Evolutionary conservation across 2,888 invertebrate genomes (phyloP).

Genomic region (Microchrysa polita): DNA sequence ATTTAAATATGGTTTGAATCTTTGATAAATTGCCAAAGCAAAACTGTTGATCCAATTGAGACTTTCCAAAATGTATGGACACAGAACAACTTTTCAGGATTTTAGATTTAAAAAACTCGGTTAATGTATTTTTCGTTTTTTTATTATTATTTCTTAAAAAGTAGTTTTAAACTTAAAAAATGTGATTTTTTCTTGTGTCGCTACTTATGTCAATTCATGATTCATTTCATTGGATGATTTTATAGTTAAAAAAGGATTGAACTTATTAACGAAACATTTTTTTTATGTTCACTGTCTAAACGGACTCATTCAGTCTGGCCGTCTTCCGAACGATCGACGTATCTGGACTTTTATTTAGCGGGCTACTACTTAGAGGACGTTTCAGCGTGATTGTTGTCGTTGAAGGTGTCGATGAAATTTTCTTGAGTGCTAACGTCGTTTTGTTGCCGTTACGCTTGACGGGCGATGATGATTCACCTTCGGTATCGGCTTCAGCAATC

Average conservation of each 20-base stretch:
- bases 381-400: conserved; percentile 27
- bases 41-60: too few species aligned
- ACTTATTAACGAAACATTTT: conserved; percentile 2
- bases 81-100: too few species aligned
- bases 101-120: too few species aligned
- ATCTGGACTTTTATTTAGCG: conserved; percentile 9
- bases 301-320: conserved; percentile 35
- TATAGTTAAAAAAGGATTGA: not conserved
- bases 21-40: not conserved
- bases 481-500: conserved; percentile 43
- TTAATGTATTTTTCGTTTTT: too few species aligned
- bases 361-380: conserved; percentile 33
- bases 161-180: too few species aligned
- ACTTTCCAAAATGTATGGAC: too few species aligned
- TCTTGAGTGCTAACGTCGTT: not conserved
- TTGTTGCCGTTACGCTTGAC: conserved; percentile 45
- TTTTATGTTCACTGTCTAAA: conserved; percentile 22
- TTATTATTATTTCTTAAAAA: too few species aligned
- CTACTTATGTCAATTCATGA: too few species aligned
- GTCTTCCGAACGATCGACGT: conserved; percentile 42
- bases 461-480: conserved; percentile 42
- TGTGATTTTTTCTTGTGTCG: too few species aligned
- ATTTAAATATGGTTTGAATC: not conserved
- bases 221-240: too few species aligned
- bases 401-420: not conserved